phyloP scores from a whole-genome alignment of 2,888 invertebrate species.

The Amphimallon solstitiale region DNA sequence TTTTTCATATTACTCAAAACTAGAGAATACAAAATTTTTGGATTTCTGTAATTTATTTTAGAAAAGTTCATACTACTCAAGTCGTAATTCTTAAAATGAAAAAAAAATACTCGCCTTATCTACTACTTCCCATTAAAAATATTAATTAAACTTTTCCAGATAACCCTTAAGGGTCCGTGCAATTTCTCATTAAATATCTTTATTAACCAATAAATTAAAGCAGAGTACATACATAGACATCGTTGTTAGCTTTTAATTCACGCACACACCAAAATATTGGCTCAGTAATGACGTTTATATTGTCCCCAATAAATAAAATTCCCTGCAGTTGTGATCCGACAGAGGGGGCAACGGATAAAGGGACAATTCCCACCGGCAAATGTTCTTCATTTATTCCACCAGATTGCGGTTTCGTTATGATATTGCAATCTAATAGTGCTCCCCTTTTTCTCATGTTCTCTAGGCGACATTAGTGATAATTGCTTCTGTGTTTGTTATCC shows the following conservation, averaged over 20 bases:
- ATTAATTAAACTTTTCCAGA: too few species aligned
- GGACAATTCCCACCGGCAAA: slow-evolving; percentile 30
- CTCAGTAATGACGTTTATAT: slow-evolving; percentile 31
- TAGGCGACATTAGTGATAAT: slow-evolving; percentile 9
- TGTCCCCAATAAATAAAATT: slow-evolving; percentile 23
- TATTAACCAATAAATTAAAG: slow-evolving; percentile 7
- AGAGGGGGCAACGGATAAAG: slow-evolving; percentile 13
- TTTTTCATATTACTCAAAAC: too few species aligned
- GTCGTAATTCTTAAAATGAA: too few species aligned
- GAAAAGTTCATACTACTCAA: too few species aligned
- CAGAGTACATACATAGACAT: neutral
- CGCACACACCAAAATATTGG: neutral
- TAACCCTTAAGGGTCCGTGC: too few species aligned
- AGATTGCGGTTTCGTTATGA: slow-evolving; percentile 30
- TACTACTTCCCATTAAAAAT: too few species aligned
- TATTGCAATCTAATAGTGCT: slow-evolving; percentile 16
- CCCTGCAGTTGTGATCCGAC: slow-evolving; percentile 8
- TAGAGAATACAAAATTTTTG: too few species aligned
- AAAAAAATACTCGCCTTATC: too few species aligned
- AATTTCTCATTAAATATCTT: slow-evolving; percentile 1
- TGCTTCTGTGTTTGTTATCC: neutral
- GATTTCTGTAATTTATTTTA: too few species aligned
- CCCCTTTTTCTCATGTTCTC: neutral
- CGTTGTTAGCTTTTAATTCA: neutral
- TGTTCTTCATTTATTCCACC: slow-evolving; percentile 19